Evolutionary conservation across 2,888 invertebrate species (phyloP).

Genomic region (Machimus rusticus): DNA sequence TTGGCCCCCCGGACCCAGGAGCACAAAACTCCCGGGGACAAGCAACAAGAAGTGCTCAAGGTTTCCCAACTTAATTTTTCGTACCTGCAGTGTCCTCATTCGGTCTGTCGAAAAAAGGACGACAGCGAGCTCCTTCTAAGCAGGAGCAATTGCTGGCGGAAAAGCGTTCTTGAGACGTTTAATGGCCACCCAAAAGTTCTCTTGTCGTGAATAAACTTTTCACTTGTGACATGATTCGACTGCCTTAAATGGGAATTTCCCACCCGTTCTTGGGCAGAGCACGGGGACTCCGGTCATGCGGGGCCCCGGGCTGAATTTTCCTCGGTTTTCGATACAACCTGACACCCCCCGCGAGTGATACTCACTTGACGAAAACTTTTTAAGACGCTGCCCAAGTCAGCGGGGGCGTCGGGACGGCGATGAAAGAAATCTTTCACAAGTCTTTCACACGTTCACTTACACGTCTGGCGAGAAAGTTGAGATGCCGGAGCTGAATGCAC

Average conservation of each 20-base stretch:
- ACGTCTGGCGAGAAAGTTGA: background rate
- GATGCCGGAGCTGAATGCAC: background rate
- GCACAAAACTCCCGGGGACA: background rate
- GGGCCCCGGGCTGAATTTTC: background rate
- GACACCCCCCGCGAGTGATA: constrained; percentile 4
- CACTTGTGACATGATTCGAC: constrained; percentile 14
- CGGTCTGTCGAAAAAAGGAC: background rate
- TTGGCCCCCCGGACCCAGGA: background rate
- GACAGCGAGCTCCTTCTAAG: background rate
- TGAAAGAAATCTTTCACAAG: background rate
- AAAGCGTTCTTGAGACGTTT: constrained; percentile 20
- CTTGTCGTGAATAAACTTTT: constrained; percentile 32
- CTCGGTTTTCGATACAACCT: background rate
- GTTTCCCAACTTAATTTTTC: constrained; percentile 14
- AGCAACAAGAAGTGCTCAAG: constrained; percentile 12
- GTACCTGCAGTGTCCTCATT: constrained; percentile 17
- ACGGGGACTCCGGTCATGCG: background rate
- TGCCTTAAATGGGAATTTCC: constrained; percentile 3
- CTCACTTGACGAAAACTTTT: constrained; percentile 9
- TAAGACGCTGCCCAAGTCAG: background rate
- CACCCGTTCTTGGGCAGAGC: background rate
- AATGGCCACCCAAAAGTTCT: constrained; percentile 16
- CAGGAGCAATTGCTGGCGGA: constrained; percentile 10
- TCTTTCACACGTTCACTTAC: background rate
- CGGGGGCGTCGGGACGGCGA: background rate